Base-by-base conservation (phyloP, 35 echinoderm and acorn worm species). In the Apostichopus californicus region DNA sequence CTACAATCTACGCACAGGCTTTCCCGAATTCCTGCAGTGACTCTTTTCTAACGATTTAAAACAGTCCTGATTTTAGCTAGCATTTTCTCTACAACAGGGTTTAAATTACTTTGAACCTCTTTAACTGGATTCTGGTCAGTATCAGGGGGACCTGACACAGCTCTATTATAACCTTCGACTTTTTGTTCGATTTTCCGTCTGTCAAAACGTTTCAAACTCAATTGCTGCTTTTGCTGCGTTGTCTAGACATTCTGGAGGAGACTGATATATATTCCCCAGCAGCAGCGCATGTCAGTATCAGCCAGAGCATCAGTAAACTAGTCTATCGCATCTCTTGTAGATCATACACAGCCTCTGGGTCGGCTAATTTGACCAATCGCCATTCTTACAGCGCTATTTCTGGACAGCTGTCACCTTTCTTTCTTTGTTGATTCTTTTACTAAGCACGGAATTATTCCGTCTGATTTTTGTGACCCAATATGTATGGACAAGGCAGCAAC, bases 301-400 rank as follows among this genome's bases (percentile, higher is more conserved):
- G 83, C 18, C 58, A 87, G 61, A 8, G 84, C 8, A 17, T 87
- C 84, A 87, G 5, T 87, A 87, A 87, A 87, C 14, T 87, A n/a
- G 24, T 70, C 85, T 65, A 8, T 87, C 0, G 60, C 85, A 4
- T 66, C 57, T 87, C 85, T 46, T 87, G 85, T 6, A 87, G 85
- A 6, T 87, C 85, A 23, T 61, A 63, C 6, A 25, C 61, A 26
- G 85, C 56, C 7, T 87, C 61, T n/a, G 85, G 85, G 63, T 87
- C 58, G n/a, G 85, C 85, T 34, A 87, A 25, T 87, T 87, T 11
- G 0, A 60, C 57, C 8, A 87, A n/a, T 70, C 23, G 13, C 58
- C 25, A 8, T 28, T 61, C 24, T 20, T 60, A 87, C 58, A 21
- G 85, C 57, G 57, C 85, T 57, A 70, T 6, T 80, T 80, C 24